These are phyloP conservation scores for Probosciger aterrimus DNA, from an alignment of 2,113 vertebrate species.

Conservation along the genomic window DNA sequence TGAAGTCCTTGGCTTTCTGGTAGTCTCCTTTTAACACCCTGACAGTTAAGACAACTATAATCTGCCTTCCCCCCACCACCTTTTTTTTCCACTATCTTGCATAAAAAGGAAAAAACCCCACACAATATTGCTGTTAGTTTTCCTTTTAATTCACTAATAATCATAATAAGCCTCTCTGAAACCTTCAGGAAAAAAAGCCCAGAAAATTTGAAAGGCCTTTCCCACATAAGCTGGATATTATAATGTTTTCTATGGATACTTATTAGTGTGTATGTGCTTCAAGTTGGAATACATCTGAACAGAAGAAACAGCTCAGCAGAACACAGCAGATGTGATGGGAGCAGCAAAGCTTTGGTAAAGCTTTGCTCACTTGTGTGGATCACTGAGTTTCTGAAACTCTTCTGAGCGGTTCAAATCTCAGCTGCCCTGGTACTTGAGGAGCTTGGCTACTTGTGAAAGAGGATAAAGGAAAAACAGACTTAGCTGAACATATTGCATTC, in stretches of 20 bases:
- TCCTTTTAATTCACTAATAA: not conserved
- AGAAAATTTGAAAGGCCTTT: not conserved
- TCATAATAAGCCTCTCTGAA: conserved; percentile 8
- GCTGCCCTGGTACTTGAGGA: not conserved
- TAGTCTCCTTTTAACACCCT: not conserved
- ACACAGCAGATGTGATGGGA: not conserved
- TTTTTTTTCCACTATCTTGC: not conserved
- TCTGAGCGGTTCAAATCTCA: not conserved
- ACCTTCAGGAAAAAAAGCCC: not conserved
- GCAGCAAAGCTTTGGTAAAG: not conserved
- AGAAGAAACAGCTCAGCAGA: not conserved
- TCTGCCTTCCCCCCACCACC: accelerated
- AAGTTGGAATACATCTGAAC: conserved; percentile 23
- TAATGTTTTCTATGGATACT: not conserved
- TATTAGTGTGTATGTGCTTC: conserved; percentile 7
- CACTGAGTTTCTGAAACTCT: conserved; percentile 31
- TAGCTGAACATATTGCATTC: not conserved
- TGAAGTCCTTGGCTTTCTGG: not conserved
- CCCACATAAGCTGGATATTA: not conserved
- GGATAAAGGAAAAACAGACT: not conserved
- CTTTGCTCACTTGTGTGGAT: conserved; percentile 36
- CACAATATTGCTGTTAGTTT: not conserved
- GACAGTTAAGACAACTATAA: not conserved
- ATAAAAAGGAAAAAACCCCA: not conserved
- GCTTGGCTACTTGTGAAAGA: not conserved